Evolutionary conservation across 2,888 invertebrate species (phyloP), one percentile per base, ranked within the genome.

Genomic region (Drosophila mulleri): DNA sequence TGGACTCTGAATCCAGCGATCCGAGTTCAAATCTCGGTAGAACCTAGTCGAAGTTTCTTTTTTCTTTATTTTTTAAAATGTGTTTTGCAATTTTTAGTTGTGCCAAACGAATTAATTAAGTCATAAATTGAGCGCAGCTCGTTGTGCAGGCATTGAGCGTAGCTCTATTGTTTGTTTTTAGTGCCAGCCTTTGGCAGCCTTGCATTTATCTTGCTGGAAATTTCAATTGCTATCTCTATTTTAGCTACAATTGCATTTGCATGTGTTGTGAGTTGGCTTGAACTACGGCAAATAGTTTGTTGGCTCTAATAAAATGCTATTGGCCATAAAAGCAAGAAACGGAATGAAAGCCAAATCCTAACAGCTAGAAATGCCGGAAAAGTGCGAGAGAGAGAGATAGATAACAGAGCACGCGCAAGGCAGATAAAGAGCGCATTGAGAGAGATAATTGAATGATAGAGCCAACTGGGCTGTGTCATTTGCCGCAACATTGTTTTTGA

Each of bases 11-110:
- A 91, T 91, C 92, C 92, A 92, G 92, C 92, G 92, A 93, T 92
- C 92, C 92, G 92, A 92, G 92, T 93, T 93, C 92, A 92, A 92
- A 92, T 92, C 92, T 92, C 92, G 92, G 92, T 93, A 91, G 92
- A 92, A 92, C 92, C 92, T 92, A 2, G 11, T 7, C 0, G 9
- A 2, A n/a, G 7, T 11, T 6, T 9, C 23, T 1, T n/a, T 26
- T 62, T 70, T 48, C 3, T 45, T n/a, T 4, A 7, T 7, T 42
- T 18, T 50, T 16, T 20, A 14, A 39, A n/a, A 39, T n/a, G 32
- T 7, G 29, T 14, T 39, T 26, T 14, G 48, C 48, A 2, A 29
- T 11, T 73, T 64, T 41, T 1, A 12, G 23, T 35, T 18, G 8
- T 42, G 37, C 37, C 45, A 48, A 9, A 45, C 12, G 59, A 74